These are phyloP conservation scores for Lates calcarifer DNA, from an alignment of 2,113 vertebrate genomes.

Conservation along the genomic window DNA sequence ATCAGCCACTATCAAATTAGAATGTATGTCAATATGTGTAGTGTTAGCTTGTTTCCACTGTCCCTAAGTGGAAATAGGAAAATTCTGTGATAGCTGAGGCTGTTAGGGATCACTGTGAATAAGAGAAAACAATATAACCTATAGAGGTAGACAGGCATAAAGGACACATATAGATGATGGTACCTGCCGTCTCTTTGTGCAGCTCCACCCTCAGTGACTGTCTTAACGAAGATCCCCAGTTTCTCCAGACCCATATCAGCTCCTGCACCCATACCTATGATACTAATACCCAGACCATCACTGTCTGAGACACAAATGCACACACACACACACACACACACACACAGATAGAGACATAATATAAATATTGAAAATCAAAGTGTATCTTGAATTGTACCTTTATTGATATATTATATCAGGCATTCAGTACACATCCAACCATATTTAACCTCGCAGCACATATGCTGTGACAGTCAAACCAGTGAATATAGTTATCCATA, in stretches of 20 bases:
- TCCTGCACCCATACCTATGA: slow-evolving; percentile 97
- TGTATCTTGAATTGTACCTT: background rate
- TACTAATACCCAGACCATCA: slow-evolving; percentile 95
- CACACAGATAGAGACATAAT: background rate
- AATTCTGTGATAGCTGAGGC: too few relatives aligned
- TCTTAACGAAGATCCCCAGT: slow-evolving; percentile 97
- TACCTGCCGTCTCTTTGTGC: slow-evolving; percentile 93
- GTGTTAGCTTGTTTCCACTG: too few relatives aligned
- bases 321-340: slow-evolving; percentile 22
- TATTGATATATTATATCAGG: background rate
- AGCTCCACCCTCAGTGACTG: slow-evolving; percentile 93
- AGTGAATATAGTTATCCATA: background rate
- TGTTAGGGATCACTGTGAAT: too few relatives aligned
- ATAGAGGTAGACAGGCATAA: too few relatives aligned
- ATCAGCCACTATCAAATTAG: background rate
- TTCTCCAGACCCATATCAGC: slow-evolving; percentile 98
- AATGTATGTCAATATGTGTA: background rate
- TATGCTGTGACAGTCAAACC: background rate
- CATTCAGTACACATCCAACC: background rate
- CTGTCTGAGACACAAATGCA: slow-evolving; percentile 82
- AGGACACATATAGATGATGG: background rate
- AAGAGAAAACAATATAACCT: too few relatives aligned
- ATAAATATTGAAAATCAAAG: background rate
- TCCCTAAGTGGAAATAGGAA: too few relatives aligned
- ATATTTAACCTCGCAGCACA: background rate